Percentiles rank a stretch among this genome's conserved stretches.
Evolutionary conservation across 2,797 vertebrate genomes (phyloP).

Genomic region (Tenualosa thibaudeaui): DNA sequence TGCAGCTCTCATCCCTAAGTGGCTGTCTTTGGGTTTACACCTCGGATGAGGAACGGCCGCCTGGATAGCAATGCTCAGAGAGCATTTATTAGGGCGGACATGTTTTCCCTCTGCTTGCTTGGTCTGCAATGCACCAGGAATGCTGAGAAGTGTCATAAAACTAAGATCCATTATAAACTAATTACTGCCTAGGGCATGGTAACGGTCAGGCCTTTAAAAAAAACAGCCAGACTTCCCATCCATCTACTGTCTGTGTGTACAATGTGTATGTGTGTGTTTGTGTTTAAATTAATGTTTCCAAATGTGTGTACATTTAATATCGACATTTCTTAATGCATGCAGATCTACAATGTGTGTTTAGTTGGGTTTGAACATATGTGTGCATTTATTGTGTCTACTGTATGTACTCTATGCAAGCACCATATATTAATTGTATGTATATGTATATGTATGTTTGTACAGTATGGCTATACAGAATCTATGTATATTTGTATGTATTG

Average conservation of each 20-base stretch:
- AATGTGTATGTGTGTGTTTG: not conserved
- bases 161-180: not conserved
- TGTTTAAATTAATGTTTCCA: not conserved
- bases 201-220: not conserved
- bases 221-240: not conserved
- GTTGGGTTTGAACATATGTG: not conserved
- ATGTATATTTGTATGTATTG: no score
- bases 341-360: not conserved
- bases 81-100: not conserved
- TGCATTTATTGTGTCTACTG: not conserved
- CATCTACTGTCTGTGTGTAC: not conserved
- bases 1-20: not conserved
- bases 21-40: not conserved
- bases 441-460: no score
- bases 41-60: not conserved
- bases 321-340: constrained; percentile 6
- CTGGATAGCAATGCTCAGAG: not conserved
- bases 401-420: no score
- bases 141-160: not conserved
- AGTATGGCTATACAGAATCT: no score
- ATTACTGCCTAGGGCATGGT: not conserved
- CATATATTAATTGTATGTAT: no score
- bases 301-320: not conserved
- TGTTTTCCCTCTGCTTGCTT: not conserved
- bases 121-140: not conserved